A percentile compares a stretch with the other conserved stretches of the same genome.
Evolutionary conservation across 2,888 invertebrate genomes (phyloP).

Genomic region (Camponotus fellah): DNA sequence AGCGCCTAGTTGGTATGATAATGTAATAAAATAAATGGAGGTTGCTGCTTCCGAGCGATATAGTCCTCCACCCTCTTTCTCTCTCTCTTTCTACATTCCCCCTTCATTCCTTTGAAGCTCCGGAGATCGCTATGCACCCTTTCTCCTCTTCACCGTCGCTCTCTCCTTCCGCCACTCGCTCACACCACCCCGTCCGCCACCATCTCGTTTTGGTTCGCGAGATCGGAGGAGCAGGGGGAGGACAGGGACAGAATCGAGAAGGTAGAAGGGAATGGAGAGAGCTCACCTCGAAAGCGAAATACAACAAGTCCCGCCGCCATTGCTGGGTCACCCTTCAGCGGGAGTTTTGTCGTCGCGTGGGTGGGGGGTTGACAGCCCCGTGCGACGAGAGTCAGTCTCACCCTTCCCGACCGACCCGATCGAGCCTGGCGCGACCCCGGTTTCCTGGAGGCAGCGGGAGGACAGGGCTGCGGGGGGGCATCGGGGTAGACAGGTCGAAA

Average conservation of each 20-base stretch:
- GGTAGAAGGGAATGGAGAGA: constrained; percentile 71
- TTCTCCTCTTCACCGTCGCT: constrained; percentile 16
- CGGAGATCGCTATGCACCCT: background rate
- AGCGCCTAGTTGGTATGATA: constrained; percentile 85
- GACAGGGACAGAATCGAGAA: constrained; percentile 67
- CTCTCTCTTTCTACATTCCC: constrained; percentile 48
- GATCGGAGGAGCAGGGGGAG: constrained; percentile 58
- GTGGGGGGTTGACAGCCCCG: constrained; percentile 68
- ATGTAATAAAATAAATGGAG: constrained; percentile 86
- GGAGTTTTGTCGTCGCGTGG: constrained; percentile 80
- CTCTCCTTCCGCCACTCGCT: constrained; percentile 39
- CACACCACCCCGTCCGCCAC: constrained; percentile 21
- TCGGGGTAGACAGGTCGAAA: constrained; percentile 78
- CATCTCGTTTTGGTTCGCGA: constrained; percentile 50
- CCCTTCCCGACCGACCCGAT: constrained; percentile 37
- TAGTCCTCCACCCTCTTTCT: constrained; percentile 66
- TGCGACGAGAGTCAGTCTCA: constrained; percentile 69
- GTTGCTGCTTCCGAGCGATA: constrained; percentile 78
- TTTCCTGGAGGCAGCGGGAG: constrained; percentile 19
- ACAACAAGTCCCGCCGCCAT: constrained; percentile 86
- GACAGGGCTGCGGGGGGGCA: constrained; percentile 42
- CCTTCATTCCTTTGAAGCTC: background rate
- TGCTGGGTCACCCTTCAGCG: constrained; percentile 84
- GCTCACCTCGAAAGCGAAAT: constrained; percentile 84
- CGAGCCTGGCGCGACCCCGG: constrained; percentile 64